phyloP scores from a whole-genome alignment of 2,888 invertebrate genomes.

The Drosophila paramelanica region DNA sequence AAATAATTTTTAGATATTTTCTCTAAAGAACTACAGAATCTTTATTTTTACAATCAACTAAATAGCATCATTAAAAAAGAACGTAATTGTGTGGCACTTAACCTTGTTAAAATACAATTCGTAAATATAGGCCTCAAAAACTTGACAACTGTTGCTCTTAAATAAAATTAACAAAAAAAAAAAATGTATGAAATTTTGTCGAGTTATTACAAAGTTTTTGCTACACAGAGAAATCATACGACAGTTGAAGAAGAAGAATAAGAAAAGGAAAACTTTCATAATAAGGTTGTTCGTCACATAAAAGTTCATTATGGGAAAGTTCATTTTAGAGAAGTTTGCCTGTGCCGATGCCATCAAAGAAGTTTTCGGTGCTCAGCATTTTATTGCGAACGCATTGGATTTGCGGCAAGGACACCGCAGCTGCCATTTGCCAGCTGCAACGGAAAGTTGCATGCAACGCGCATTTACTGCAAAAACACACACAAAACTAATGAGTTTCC shows the following conservation, averaged over 20 bases:
- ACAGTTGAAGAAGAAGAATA: background rate
- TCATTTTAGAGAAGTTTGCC: constrained; percentile 37
- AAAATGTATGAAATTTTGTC: constrained; percentile 9
- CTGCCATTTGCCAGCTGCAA: constrained; percentile 12
- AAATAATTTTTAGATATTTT: too few species aligned
- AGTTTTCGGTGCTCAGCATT: constrained; percentile 27
- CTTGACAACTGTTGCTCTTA: constrained; percentile 20
- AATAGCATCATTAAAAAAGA: constrained; percentile 10
- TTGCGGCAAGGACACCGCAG: constrained; percentile 22
- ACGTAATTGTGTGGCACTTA: constrained; percentile 7
- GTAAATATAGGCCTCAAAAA: constrained; percentile 28
- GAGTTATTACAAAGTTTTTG: constrained; percentile 48
- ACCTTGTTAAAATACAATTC: constrained; percentile 9
- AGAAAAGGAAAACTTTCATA: constrained; percentile 21
- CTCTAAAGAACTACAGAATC: too few species aligned
- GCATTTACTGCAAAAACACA: background rate
- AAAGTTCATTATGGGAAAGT: constrained; percentile 53
- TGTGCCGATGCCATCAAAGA: constrained; percentile 26
- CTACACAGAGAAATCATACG: constrained; percentile 15
- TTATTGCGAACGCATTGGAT: constrained; percentile 40
- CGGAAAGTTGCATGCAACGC: constrained; percentile 35
- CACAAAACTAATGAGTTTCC: constrained; percentile 72
- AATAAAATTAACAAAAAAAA: constrained; percentile 25
- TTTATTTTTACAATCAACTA: constrained; percentile 2
- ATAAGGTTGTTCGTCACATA: constrained; percentile 53